Evolutionary conservation across 2,797 vertebrate species (phyloP).

Genomic region (Gymnoscopelus braueri): DNA sequence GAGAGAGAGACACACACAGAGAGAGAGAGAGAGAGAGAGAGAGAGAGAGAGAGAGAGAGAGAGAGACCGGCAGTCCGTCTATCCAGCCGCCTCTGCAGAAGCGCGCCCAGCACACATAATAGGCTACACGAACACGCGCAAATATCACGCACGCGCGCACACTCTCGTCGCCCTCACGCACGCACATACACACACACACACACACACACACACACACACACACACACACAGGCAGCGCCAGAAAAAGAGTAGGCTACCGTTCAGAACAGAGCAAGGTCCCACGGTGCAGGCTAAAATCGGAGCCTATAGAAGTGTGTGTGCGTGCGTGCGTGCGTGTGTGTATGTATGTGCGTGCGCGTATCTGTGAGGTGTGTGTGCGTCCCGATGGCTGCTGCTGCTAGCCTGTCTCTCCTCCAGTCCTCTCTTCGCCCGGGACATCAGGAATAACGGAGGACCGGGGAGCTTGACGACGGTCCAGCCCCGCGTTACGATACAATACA

Average conservation of each 20-base stretch:
- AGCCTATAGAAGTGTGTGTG: conserved; percentile 53
- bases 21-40: neutral
- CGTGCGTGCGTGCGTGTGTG: conserved; percentile 65
- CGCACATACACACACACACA: conserved; percentile 7
- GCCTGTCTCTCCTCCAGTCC: conserved; percentile 10
- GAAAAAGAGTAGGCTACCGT: conserved; percentile 34
- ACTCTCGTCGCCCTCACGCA: neutral
- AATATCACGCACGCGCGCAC: neutral
- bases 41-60: conserved; percentile 12
- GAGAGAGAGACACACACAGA: neutral
- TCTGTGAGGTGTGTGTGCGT: conserved; percentile 57
- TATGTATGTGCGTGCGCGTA: conserved; percentile 62
- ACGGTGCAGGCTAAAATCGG: conserved; percentile 51
- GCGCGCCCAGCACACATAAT: conserved; percentile 51
- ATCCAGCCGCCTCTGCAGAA: conserved; percentile 79
- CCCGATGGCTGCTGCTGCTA: conserved; percentile 54
- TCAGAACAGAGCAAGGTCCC: conserved; percentile 57
- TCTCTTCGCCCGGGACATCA: conserved; percentile 60
- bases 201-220: neutral
- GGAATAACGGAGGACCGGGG: conserved; percentile 69
- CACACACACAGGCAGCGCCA: conserved; percentile 23
- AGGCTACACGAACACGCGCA: conserved; percentile 18
- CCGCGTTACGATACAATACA: too few relatives aligned
- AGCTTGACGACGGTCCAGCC: conserved; percentile 22
- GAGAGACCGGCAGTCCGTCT: conserved; percentile 54